Evolutionary conservation across 1,140 invertebrate species (phyloP).

Genomic region (Drosophila murphyi): DNA sequence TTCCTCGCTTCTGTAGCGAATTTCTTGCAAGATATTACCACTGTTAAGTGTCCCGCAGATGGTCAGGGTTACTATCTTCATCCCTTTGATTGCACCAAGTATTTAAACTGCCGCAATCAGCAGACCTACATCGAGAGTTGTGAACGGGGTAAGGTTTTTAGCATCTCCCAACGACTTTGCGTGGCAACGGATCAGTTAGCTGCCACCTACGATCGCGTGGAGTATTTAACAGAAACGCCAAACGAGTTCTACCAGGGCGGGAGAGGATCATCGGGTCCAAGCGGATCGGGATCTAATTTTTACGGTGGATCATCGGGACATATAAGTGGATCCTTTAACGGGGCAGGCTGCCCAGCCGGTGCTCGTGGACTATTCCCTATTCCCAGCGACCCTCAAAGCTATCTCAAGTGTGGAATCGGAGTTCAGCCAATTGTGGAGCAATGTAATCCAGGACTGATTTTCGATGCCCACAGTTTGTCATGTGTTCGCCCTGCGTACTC

Average conservation of each 20-base stretch:
- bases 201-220: constrained; percentile 57
- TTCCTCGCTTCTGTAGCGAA: constrained; percentile 29
- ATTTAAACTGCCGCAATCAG: constrained; percentile 87
- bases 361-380: constrained; percentile 86
- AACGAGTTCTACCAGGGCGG: constrained; percentile 46
- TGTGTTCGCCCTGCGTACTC: constrained; percentile 87
- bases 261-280: background rate
- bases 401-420: constrained; percentile 87
- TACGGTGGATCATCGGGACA: background rate
- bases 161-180: constrained; percentile 63
- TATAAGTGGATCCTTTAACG: background rate
- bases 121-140: constrained; percentile 87
- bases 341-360: constrained; percentile 47
- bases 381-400: constrained; percentile 87
- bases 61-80: constrained; percentile 86
- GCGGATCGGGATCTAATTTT: background rate
- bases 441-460: constrained; percentile 88
- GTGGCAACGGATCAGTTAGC: constrained; percentile 47
- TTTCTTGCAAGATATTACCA: constrained; percentile 48
- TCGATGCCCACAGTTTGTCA: constrained; percentile 86
- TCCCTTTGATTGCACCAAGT: constrained; percentile 88
- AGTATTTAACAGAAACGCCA: constrained; percentile 51
- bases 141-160: constrained; percentile 72
- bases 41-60: constrained; percentile 55
- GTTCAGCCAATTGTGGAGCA: constrained; percentile 86